Evolutionary conservation across 2,797 vertebrate genomes (phyloP).

Genomic region (Enoplosus armatus): DNA sequence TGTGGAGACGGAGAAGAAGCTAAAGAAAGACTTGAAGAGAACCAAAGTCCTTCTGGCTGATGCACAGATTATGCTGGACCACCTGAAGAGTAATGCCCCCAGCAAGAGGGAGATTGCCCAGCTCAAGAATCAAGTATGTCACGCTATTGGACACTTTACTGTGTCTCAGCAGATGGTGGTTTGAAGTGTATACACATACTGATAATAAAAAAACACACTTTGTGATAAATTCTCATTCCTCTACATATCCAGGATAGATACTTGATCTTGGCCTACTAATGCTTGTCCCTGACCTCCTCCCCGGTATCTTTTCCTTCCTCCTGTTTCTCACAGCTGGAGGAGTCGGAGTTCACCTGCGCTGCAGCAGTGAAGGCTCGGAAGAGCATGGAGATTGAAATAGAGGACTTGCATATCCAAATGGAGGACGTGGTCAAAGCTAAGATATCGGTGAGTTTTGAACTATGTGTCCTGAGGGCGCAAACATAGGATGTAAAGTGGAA

Average conservation of each 20-base stretch:
- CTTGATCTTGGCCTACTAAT: slow-evolving; percentile 37
- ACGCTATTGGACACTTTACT: background rate
- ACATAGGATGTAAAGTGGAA: slow-evolving; percentile 5
- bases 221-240: slow-evolving; percentile 22
- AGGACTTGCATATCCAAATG: slow-evolving; percentile 97
- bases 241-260: background rate
- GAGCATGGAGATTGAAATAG: slow-evolving; percentile 96
- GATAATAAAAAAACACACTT: background rate
- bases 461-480: background rate
- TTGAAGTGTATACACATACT: background rate
- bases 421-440: slow-evolving; percentile 95
- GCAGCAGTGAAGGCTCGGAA: slow-evolving; percentile 95
- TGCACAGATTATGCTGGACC: slow-evolving; percentile 98
- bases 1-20: slow-evolving; percentile 94
- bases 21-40: slow-evolving; percentile 96
- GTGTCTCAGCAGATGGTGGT: background rate
- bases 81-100: slow-evolving; percentile 96
- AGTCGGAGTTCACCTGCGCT: slow-evolving; percentile 95
- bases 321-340: slow-evolving; percentile 90
- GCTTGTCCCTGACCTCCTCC: slow-evolving; percentile 23
- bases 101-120: slow-evolving; percentile 98
- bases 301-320: background rate
- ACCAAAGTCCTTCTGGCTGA: slow-evolving; percentile 97
- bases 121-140: slow-evolving; percentile 95
- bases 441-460: slow-evolving; percentile 87